Conservation (phyloP, 2,113 vertebrate genomes). For the Pithys albifrons region DNA sequence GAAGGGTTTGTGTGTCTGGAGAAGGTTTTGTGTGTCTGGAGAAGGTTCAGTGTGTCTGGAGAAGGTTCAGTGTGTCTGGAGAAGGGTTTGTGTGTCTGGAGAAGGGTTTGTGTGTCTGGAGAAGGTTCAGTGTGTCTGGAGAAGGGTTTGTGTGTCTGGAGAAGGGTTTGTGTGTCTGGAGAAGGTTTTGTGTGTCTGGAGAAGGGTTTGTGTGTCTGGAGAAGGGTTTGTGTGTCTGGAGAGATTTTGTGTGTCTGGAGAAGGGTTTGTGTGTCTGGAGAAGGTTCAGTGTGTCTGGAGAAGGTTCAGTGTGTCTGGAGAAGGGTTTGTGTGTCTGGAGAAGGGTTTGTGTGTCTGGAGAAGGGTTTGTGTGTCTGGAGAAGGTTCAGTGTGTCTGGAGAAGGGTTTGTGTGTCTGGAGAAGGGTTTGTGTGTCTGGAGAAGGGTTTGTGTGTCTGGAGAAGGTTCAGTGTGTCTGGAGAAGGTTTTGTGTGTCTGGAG, state of each 20-base stretch:
- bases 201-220: not conserved
- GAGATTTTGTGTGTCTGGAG: not conserved
- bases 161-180: not conserved
- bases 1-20: not conserved
- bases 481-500: not conserved
- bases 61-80: not conserved
- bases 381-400: not conserved
- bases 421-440: not conserved
- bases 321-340: not conserved
- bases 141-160: not conserved
- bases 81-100: not conserved
- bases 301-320: not conserved
- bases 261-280: not conserved
- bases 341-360: not conserved
- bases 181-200: not conserved
- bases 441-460: not conserved
- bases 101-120: not conserved
- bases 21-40: not conserved
- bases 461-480: too few relatives aligned
- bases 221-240: not conserved
- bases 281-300: too few relatives aligned
- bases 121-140: not conserved
- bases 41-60: not conserved
- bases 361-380: not conserved
- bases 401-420: not conserved